These are phyloP conservation scores for Clarias batrachus DNA, from an alignment of 2,113 vertebrate species.

Conservation along the genomic window DNA sequence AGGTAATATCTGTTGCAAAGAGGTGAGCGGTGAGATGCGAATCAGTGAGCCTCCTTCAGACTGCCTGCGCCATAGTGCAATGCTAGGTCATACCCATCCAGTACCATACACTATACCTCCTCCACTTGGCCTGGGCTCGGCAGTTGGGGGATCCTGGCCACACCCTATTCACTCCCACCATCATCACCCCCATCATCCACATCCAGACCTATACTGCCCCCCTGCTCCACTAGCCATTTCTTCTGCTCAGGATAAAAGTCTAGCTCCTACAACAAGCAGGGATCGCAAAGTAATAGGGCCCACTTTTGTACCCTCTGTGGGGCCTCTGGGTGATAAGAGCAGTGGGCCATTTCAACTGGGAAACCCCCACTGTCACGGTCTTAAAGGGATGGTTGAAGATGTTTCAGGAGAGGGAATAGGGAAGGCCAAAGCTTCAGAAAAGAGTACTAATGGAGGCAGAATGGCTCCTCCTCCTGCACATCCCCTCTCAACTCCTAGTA, in stretches of 20 bases:
- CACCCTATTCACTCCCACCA: slow-evolving; percentile 65
- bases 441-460: slow-evolving; percentile 49
- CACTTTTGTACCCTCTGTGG: slow-evolving; percentile 88
- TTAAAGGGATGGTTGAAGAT: slow-evolving; percentile 64
- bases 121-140: slow-evolving; percentile 75
- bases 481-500: slow-evolving; percentile 57
- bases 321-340: slow-evolving; percentile 78
- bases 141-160: slow-evolving; percentile 81
- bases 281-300: slow-evolving; percentile 83
- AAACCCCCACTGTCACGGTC: slow-evolving; percentile 74
- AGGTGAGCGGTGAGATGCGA: slow-evolving; percentile 73
- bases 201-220: slow-evolving; percentile 84
- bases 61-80: slow-evolving; percentile 80
- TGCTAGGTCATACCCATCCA: slow-evolving; percentile 73
- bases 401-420: slow-evolving; percentile 63
- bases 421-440: slow-evolving; percentile 41
- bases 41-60: slow-evolving; percentile 82
- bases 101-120: slow-evolving; percentile 83
- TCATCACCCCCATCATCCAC: slow-evolving; percentile 69
- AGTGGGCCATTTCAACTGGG: slow-evolving; percentile 77
- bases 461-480: slow-evolving; percentile 52
- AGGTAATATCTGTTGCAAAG: slow-evolving; percentile 78
- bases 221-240: slow-evolving; percentile 65
- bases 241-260: slow-evolving; percentile 79
- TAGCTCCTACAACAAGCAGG: slow-evolving; percentile 57